A percentile compares a stretch with the other conserved stretches of the same genome.
Evolutionary conservation across 2,113 vertebrate species (phyloP).

Genomic region (Scopus umbretta): DNA sequence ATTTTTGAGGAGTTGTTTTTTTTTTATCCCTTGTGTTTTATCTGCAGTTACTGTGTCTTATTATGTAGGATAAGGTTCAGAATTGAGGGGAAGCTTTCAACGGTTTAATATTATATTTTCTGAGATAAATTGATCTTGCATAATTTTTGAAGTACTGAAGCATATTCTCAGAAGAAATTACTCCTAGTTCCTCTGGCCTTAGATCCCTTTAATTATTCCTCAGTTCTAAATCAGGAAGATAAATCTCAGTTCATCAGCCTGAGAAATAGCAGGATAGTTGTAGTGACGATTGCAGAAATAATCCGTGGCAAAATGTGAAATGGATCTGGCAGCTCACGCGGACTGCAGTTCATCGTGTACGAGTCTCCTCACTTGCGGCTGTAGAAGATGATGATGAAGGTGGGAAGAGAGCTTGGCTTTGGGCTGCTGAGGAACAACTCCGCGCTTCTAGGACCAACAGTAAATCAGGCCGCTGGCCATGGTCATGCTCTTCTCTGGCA

Average conservation of each 20-base stretch:
- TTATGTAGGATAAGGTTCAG: neutral
- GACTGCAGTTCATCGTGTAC: fast-evolving
- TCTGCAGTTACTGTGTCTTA: neutral
- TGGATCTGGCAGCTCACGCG: neutral
- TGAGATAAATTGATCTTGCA: neutral
- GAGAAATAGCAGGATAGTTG: neutral
- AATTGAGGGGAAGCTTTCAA: neutral
- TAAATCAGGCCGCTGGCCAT: neutral
- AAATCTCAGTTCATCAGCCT: neutral
- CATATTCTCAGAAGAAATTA: neutral
- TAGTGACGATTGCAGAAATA: neutral
- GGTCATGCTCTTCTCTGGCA: neutral
- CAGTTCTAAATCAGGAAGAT: neutral
- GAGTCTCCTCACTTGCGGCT: fast-evolving
- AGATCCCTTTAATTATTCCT: neutral
- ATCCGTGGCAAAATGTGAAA: neutral
- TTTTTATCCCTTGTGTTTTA: neutral
- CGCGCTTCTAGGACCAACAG: neutral
- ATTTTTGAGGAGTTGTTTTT: neutral
- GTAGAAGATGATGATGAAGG: neutral
- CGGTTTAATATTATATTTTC: neutral
- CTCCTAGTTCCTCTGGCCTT: neutral
- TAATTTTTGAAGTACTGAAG: neutral
- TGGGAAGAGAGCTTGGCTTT: neutral
- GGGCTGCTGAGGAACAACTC: neutral